Evolutionary conservation across 2,113 vertebrate genomes (phyloP).

Genomic region (Lates calcarifer): DNA sequence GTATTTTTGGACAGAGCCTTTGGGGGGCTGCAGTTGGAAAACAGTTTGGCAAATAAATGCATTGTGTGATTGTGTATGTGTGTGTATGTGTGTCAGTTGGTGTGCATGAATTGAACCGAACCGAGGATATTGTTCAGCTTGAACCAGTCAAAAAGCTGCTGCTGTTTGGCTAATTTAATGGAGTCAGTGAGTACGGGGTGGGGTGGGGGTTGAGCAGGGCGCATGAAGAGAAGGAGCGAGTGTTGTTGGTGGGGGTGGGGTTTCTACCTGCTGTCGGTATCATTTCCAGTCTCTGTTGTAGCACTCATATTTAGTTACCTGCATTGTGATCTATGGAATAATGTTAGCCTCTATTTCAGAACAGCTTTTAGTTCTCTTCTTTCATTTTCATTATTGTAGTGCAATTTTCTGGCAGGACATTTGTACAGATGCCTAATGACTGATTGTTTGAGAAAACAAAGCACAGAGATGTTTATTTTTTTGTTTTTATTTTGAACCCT

Average conservation of each 20-base stretch:
- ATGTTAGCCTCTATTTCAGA: neutral
- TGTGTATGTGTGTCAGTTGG: neutral
- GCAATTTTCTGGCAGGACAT: neutral
- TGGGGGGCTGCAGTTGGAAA: slow-evolving; percentile 9
- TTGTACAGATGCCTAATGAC: neutral
- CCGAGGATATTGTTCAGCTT: slow-evolving; percentile 38
- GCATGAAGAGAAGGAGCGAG: neutral
- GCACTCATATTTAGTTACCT: slow-evolving; percentile 10
- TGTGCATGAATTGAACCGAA: slow-evolving; percentile 29
- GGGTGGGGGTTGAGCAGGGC: neutral
- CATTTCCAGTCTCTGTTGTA: slow-evolving; percentile 10
- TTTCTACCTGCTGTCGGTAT: slow-evolving; percentile 17
- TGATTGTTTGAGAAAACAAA: neutral
- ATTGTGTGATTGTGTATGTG: neutral
- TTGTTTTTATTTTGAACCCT: neutral
- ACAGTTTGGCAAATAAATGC: slow-evolving; percentile 32
- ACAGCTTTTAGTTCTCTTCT: neutral
- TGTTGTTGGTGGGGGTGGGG: slow-evolving; percentile 1
- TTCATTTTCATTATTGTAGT: neutral
- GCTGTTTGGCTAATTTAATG: slow-evolving; percentile 28
- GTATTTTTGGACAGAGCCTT: slow-evolving; percentile 17
- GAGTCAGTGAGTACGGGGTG: neutral
- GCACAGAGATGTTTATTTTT: neutral
- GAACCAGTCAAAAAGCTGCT: slow-evolving; percentile 4
- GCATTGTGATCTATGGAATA: neutral